Conservation (phyloP, 1,140 invertebrate species). For the Scylla paramamosain region DNA sequence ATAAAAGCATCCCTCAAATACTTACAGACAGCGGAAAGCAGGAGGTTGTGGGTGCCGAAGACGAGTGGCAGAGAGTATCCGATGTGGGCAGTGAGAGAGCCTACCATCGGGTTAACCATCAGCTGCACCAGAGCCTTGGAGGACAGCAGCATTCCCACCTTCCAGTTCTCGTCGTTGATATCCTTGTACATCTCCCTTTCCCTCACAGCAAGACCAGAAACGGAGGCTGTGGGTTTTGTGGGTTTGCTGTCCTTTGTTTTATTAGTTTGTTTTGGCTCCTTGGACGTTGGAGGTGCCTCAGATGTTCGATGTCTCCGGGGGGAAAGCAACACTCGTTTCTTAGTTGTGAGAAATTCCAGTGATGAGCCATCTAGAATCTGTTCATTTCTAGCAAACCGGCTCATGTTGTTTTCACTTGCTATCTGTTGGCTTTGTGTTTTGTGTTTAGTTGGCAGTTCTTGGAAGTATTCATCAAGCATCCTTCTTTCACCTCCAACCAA, state of each 20-base stretch:
- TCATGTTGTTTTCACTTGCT: background rate
- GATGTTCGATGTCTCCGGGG: too few relatives aligned
- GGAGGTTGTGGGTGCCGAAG: conserved; percentile 89
- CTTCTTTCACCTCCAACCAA: background rate
- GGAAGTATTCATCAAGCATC: background rate
- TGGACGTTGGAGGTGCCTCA: too few relatives aligned
- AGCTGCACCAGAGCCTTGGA: conserved; percentile 94
- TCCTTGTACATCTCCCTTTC: background rate
- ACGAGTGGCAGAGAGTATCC: conserved; percentile 92
- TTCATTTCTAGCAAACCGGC: background rate
- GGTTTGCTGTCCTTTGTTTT: background rate
- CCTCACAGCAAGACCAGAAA: too few relatives aligned
- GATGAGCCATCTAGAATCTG: background rate
- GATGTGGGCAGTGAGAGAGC: conserved; percentile 85
- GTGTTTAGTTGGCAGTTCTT: background rate
- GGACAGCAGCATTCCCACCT: conserved; percentile 90
- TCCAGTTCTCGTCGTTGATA: conserved; percentile 85
- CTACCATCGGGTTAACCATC: conserved; percentile 90
- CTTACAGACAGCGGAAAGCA: conserved; percentile 90
- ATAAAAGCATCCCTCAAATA: conserved; percentile 75
- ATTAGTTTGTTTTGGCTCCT: background rate
- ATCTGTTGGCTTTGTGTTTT: background rate
- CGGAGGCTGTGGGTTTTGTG: background rate
- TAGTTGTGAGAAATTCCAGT: background rate
- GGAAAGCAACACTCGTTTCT: background rate